Base-by-base conservation (phyloP, 1,140 invertebrate genomes). In the Euschistus heros region DNA sequence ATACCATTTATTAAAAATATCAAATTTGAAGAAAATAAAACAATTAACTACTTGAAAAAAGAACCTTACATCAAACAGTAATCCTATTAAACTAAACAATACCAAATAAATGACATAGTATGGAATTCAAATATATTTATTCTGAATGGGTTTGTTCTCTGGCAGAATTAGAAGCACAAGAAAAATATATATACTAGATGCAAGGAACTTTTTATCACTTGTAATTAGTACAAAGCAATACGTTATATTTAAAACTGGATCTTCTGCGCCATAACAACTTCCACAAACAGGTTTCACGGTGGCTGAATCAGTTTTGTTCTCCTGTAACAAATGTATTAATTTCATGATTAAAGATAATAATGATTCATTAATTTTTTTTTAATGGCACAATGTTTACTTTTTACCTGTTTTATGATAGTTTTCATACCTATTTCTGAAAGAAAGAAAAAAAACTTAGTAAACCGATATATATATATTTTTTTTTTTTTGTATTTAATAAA, bases 221-320 rank as follows among this genome's bases (percentile, higher is more conserved):
- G 1, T 37, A 37, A 37, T 13, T 37, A 13, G 13, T 10, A 37
- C 8, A 37, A 37, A 37, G 1, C 4, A 37, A 37, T 63, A 67
- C 69, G 66, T 68, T 50, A 68, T 70, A 66, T 72, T 69, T 46
- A 67, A 62, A 59, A 47, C 63, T 67, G 26, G 81, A 68, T 79
- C 81, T 73, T 89, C 87, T 44, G 91, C 92, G 66, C 93, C 93
- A 79, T 95, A 96, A 75, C 93, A 84, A 70, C 83, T 84, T 46
- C 84, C 84, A 76, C 84, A 85, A 65, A 77, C 77, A 75, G 68
- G 74, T 17, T 18, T 63, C 10, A 27, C 59, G 33, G 33, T 57
- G 64, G 65, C 13, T 17, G 42, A n/a, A 52, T 22, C 55, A 27
- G 47, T 18, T 50, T 7, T 24, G 55, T 61, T 37, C 17, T 61